A percentile compares a stretch with the other conserved stretches of the same genome.
Conservation (phyloP, 2,888 invertebrate species). For the Gastrophysa polygoni region DNA sequence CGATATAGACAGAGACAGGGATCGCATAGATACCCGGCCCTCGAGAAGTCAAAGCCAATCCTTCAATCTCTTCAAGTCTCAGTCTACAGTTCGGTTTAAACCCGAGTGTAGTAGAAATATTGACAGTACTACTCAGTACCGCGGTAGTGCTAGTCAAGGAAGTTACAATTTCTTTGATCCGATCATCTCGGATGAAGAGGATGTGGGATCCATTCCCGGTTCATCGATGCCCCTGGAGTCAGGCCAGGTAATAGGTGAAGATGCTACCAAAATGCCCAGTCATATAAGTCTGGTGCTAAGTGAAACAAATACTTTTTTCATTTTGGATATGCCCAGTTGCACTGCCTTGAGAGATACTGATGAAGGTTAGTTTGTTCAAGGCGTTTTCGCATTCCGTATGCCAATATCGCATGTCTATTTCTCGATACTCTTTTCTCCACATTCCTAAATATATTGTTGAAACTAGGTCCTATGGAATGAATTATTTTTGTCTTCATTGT, state of each 20-base stretch:
- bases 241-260: neutral
- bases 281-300: constrained; percentile 67
- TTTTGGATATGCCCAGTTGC: constrained; percentile 69
- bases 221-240: neutral
- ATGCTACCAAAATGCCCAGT: constrained; percentile 57
- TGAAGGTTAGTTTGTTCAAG: constrained; percentile 54
- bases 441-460: too few relatives aligned
- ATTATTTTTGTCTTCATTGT: too few relatives aligned
- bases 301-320: constrained; percentile 69
- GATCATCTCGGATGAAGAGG: neutral
- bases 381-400: neutral
- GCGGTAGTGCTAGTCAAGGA: constrained; percentile 18
- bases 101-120: neutral
- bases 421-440: too few relatives aligned
- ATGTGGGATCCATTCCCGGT: neutral
- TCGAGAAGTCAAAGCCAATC: constrained; percentile 9
- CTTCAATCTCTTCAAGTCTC: constrained; percentile 22
- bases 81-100: constrained; percentile 29
- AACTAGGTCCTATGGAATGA: too few relatives aligned
- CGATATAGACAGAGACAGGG: constrained; percentile 25
- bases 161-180: constrained; percentile 20
- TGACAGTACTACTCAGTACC: constrained; percentile 14
- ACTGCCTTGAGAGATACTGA: constrained; percentile 66
- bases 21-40: neutral
- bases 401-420: neutral